Percentiles rank a stretch among this genome's conserved stretches.
Conservation (phyloP, 2,113 vertebrate genomes). For the Zingel zingel region DNA sequence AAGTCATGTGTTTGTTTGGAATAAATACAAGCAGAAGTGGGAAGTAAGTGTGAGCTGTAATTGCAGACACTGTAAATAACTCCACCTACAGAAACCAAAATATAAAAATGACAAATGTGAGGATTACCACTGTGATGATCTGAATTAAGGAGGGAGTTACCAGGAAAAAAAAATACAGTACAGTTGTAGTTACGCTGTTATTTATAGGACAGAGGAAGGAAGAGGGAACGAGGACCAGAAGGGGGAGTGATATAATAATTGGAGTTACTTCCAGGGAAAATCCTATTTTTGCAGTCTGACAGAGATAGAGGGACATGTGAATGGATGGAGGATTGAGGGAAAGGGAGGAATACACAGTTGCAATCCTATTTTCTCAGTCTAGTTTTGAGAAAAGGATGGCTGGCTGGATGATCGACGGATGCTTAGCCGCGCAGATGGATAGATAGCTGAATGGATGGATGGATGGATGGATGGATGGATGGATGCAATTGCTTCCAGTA, state of each 20-base stretch:
- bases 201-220: constrained; percentile 53
- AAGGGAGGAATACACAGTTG: constrained; percentile 52
- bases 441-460: constrained; percentile 5
- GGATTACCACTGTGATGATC: constrained; percentile 45
- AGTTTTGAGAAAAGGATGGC: constrained; percentile 35
- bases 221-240: constrained; percentile 13
- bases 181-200: constrained; percentile 46
- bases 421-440: constrained; percentile 13
- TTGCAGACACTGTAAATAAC: constrained; percentile 36
- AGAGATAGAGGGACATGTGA: constrained; percentile 61
- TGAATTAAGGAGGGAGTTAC: constrained; percentile 44
- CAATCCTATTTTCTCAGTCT: constrained; percentile 67
- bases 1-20: constrained; percentile 14
- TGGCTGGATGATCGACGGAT: not conserved
- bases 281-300: constrained; percentile 71
- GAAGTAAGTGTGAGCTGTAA: constrained; percentile 4
- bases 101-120: constrained; percentile 47
- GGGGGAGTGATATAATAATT: constrained; percentile 61
- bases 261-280: constrained; percentile 72
- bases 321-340: constrained; percentile 61
- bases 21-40: constrained; percentile 32
- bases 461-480: not conserved
- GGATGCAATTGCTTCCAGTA: constrained; percentile 49
- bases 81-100: constrained; percentile 45
- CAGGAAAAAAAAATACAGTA: constrained; percentile 16